Conservation (phyloP, 2,888 invertebrate species). For the Netelia fuscicornis region DNA sequence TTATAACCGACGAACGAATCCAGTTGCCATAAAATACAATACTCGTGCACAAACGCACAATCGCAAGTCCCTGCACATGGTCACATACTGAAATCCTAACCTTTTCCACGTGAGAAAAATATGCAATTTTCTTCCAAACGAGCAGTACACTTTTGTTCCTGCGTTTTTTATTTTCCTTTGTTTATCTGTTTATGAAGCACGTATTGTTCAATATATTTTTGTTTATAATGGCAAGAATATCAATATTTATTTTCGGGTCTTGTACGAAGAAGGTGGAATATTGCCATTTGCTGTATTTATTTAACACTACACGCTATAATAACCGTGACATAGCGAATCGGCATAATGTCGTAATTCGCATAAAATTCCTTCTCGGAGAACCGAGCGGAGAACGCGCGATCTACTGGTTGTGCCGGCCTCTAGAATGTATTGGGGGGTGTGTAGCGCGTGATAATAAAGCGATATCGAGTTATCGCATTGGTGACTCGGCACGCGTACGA, state of each 20-base stretch:
- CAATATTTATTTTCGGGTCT: too few relatives aligned
- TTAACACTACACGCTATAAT: conserved; percentile 1
- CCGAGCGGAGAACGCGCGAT: conserved; percentile 11
- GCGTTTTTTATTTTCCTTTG: background rate
- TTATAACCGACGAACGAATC: background rate
- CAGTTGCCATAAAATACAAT: background rate
- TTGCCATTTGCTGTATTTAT: too few relatives aligned
- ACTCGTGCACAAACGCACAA: background rate
- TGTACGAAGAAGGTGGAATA: too few relatives aligned
- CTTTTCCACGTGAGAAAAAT: conserved; percentile 1
- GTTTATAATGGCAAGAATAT: too few relatives aligned
- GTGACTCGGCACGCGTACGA: background rate
- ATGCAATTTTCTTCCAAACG: background rate
- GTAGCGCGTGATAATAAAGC: conserved; percentile 5
- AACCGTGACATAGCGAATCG: conserved; percentile 46
- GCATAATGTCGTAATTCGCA: background rate
- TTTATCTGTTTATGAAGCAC: background rate
- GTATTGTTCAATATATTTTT: background rate
- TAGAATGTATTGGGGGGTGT: background rate
- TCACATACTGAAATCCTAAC: background rate
- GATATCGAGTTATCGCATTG: conserved; percentile 51
- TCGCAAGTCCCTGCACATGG: background rate
- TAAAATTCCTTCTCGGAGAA: conserved; percentile 14
- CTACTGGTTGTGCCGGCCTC: conserved; percentile 20
- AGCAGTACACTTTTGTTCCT: background rate